A percentile compares a stretch with the other conserved stretches of the same genome.
Evolutionary conservation across 2,888 invertebrate genomes (phyloP).

Genomic region (Lacanobia wlatinum): DNA sequence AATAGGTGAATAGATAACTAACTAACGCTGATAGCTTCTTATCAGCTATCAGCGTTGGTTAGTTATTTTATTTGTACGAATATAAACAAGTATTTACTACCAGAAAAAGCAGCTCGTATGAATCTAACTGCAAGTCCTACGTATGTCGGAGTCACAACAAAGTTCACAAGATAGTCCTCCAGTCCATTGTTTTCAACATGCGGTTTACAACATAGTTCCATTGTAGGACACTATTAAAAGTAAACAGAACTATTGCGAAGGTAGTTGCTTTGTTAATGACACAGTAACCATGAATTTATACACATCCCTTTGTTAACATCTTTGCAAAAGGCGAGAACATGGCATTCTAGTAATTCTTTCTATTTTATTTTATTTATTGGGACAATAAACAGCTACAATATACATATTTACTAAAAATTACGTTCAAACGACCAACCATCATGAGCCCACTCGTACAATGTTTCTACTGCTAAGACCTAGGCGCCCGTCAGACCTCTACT

Average conservation of each 20-base stretch:
- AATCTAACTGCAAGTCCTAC: not conserved
- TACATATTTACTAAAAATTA: too few relatives aligned
- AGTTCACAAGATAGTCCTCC: not conserved
- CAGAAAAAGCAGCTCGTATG: conserved; percentile 4
- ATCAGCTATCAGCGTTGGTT: too few relatives aligned
- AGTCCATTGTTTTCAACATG: conserved; percentile 26
- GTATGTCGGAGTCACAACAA: not conserved
- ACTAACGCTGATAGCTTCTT: too few relatives aligned
- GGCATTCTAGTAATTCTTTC: not conserved
- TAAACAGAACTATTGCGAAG: not conserved
- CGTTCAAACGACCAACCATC: too few relatives aligned
- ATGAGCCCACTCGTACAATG: not conserved
- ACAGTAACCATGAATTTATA: not conserved
- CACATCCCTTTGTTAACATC: not conserved
- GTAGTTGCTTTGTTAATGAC: not conserved
- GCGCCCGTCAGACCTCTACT: not conserved
- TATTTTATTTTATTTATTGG: too few relatives aligned
- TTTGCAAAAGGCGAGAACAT: not conserved
- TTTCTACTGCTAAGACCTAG: not conserved
- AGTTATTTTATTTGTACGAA: not conserved
- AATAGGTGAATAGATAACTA: conserved; percentile 6
- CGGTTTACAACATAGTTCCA: not conserved
- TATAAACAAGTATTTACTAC: not conserved
- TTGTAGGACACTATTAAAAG: conserved; percentile 13
- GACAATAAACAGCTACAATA: too few relatives aligned